phyloP scores from a whole-genome alignment of 2,888 invertebrate genomes.

The Phengaris arion region DNA sequence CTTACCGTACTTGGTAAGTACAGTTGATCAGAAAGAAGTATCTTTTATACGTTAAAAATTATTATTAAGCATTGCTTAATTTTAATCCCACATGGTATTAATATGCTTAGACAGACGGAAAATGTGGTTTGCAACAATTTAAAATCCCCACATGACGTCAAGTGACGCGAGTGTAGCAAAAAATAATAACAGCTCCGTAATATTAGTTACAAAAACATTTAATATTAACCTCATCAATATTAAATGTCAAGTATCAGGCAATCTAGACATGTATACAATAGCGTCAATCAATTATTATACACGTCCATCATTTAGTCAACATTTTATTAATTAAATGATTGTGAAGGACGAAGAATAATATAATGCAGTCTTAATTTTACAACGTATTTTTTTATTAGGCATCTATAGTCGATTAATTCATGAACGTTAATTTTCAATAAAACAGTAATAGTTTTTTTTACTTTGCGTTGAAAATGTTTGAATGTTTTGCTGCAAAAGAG shows the following conservation, averaged over 20 bases:
- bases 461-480: too few relatives aligned
- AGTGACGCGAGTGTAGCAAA: not conserved
- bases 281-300: constrained; percentile 3
- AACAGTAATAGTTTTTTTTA: too few relatives aligned
- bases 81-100: not conserved
- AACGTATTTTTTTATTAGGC: too few relatives aligned
- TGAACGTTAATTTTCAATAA: too few relatives aligned
- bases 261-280: constrained; percentile 7
- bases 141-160: not conserved
- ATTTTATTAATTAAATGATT: constrained; percentile 10
- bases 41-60: not conserved
- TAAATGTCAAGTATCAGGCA: constrained; percentile 20
- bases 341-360: not conserved
- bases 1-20: too few relatives aligned
- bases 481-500: too few relatives aligned
- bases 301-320: constrained; percentile 8
- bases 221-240: constrained; percentile 6
- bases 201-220: constrained; percentile 2
- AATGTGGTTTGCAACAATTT: not conserved
- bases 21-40: too few relatives aligned
- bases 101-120: not conserved
- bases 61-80: not conserved
- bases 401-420: too few relatives aligned
- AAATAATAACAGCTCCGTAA: not conserved
- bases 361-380: not conserved